Conservation (phyloP, 2,113 vertebrate genomes). For the Microcebus ravelobensis region DNA sequence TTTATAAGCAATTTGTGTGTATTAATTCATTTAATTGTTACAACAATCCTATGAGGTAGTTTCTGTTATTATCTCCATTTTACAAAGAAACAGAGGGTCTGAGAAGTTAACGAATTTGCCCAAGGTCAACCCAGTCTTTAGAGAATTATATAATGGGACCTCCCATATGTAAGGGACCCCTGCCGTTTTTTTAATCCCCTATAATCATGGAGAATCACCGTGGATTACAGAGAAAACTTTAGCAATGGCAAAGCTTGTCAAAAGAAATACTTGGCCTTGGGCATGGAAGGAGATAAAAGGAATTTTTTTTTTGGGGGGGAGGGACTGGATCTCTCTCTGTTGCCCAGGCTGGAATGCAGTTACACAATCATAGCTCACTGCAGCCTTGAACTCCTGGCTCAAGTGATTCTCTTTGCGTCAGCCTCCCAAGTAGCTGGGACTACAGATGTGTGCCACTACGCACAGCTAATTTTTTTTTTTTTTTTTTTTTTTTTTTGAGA, state of each 20-base stretch:
- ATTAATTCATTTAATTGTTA: constrained; percentile 20
- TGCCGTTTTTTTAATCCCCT: not conserved
- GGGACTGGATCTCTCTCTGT: too few species aligned
- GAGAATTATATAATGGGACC: not conserved
- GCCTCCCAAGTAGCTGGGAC: too few species aligned
- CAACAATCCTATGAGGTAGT: not conserved
- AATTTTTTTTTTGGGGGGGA: too few species aligned
- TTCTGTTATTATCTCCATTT: not conserved
- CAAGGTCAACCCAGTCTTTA: not conserved
- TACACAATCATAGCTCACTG: too few species aligned
- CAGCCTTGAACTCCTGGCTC: too few species aligned
- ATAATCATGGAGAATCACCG: not conserved
- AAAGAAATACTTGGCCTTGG: constrained; percentile 9
- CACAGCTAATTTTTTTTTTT: too few species aligned
- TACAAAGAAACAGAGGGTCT: not conserved
- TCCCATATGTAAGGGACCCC: not conserved
- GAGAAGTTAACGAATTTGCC: constrained; percentile 32
- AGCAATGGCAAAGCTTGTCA: not conserved
- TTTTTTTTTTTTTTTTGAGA: too few species aligned
- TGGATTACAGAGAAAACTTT: not conserved
- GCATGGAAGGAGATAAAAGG: not conserved
- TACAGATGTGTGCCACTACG: too few species aligned
- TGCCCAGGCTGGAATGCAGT: too few species aligned
- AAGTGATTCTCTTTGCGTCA: too few species aligned
- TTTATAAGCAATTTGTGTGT: not conserved